Evolutionary conservation across 2,113 vertebrate species (phyloP), one percentile per base, ranked within the genome.

Genomic region (Fulica atra): DNA sequence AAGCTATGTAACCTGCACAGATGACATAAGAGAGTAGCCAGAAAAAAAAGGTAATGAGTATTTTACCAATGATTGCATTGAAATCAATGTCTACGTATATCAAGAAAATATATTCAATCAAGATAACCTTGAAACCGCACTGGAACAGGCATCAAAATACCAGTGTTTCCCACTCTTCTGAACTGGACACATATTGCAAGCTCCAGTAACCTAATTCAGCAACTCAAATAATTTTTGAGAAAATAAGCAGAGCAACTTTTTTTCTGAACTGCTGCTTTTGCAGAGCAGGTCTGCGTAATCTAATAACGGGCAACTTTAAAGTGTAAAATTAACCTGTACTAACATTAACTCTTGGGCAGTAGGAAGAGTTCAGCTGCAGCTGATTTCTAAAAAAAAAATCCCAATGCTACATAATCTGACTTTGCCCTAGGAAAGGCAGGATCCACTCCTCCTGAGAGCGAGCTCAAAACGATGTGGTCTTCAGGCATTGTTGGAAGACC

Each of bases 381-480:
- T 68, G 19, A 53, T 46, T 69, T 57, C 44, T 66, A 14, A 50
- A 48, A 51, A 70, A 44, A 68, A 66, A 31, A n/a, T 42, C 16
- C 20, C 42, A 29, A 6, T 7, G 26, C 11, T 36, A 48, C 6
- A 19, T 73, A 78, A 70, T 35, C 35, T 93, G 59, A 46, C 16
- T 61, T 50, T 77, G 53, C 11, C 13, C 13, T 21, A 51, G 15
- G 29, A 51, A 51, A 17, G 38, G 54, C 6, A 83, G 29, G 20
- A 56, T 9, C 5, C 31, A 21, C 26, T 25, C 21, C 23, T 66
- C 71, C 21, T 59, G 48, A 79, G 31, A 29, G 10, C 33, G 20
- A 3, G 5, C 20, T 77, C 44, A 35, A 42, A 80, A 71, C 13
- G 8, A n/a, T 0, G 0, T 5, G 48, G 17, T 18, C 15, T 64